Evolutionary conservation across 2,113 vertebrate species (phyloP), one percentile per base, ranked within the genome.

Genomic region (Butorides virescens): DNA sequence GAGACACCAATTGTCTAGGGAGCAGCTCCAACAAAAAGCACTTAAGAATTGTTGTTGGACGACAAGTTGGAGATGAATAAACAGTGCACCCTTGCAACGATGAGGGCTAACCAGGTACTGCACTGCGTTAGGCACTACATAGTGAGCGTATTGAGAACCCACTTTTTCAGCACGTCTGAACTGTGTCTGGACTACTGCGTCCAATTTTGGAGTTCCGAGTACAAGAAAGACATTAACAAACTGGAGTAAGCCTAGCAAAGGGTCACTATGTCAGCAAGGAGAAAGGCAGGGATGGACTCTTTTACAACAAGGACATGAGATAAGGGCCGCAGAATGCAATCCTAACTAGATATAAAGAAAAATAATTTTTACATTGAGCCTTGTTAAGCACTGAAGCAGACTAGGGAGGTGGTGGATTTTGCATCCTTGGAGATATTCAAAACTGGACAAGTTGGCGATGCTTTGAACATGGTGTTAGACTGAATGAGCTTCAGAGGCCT

Each of bases 121-220:
- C 34, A 2, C 12, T 55, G n/a, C 16, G 13, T 76, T 47, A 52
- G 9, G 20, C 30, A n/a, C 23, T 27, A 8, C 0, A 0, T 4
- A 19, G 15, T 5, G 3, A 13, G 17, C 0, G 0, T 44, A 21
- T 7, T 11, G 15, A 65, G 25, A 94, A 25, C 2, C 4, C 6
- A 29, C 2, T 29, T 74, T 80, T 34, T 56, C 21, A 56, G 12
- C 36, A 65, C 46, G 65, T 88, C 22, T 25, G 23, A 53, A 52
- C 2, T 9, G 5, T 56, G 29, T 56, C 61, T 66, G 17, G 32
- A 17, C 21, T 63, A 32, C 22, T 53, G 7, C 25, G 44, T 9
- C 27, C 21, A 10, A 21, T 52, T 83, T 70, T 39, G 61, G 52
- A 72, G 15, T 30, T 10, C 25, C 6, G 23, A 53, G 15, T 29